phyloP scores from a whole-genome alignment of 2,797 vertebrate species.

The Esox lucius region DNA sequence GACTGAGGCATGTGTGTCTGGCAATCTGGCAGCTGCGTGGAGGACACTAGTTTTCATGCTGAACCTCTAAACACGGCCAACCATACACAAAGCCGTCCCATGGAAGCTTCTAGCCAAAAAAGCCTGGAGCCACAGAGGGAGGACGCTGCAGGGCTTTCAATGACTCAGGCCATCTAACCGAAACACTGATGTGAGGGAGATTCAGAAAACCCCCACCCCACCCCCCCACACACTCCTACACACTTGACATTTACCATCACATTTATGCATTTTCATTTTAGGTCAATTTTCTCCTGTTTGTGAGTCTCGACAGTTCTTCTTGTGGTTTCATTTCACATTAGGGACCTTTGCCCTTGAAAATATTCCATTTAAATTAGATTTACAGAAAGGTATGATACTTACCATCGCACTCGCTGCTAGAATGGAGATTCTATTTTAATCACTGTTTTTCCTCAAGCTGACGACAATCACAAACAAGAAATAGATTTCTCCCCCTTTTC shows the following conservation, averaged over 20 bases:
- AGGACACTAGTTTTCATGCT: background rate
- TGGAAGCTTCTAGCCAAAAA: background rate
- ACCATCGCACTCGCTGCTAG: background rate
- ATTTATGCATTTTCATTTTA: background rate
- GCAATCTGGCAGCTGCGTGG: background rate
- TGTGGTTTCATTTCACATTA: slow-evolving; percentile 4
- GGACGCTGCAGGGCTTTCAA: background rate
- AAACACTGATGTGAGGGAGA: background rate
- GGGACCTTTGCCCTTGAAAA: background rate
- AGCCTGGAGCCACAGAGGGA: background rate
- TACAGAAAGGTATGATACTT: background rate
- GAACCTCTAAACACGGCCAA: background rate
- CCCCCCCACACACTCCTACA: background rate
- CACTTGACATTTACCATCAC: background rate
- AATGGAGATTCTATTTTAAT: background rate
- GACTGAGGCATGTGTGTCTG: background rate
- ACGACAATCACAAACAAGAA: background rate
- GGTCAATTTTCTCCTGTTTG: background rate
- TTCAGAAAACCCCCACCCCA: background rate
- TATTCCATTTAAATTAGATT: background rate
- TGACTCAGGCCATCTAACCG: background rate
- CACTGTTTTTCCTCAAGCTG: background rate
- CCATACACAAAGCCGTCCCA: background rate
- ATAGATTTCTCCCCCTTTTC: background rate
- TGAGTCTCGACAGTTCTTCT: background rate